Evolutionary conservation across 2,797 vertebrate genomes (phyloP), one percentile per base, ranked within the genome.

Genomic region (Diceros bicornis): DNA sequence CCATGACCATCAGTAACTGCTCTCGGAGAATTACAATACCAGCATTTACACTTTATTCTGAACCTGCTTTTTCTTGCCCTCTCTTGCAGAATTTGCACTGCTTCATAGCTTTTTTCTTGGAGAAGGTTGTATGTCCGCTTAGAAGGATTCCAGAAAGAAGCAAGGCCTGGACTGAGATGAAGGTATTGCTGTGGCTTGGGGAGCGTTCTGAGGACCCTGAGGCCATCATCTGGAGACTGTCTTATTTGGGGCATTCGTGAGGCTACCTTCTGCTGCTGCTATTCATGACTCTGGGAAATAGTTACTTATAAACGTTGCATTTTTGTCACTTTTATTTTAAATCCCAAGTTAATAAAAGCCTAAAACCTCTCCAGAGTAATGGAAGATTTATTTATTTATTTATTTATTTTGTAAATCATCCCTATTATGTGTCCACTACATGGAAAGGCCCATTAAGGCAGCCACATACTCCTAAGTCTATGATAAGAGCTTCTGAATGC

Each of bases 351-450:
- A 92, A 96, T 90, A 85, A 27, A 89, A 90, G 52, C 50, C 55
- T 96, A 61, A 95, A 97, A 91, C 87, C 44, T 90, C 59, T 79
- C 34, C 69, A 50, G 37, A 69, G 61, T 68, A 96, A 94, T 64
- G 55, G 92, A 69, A 79, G 57, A 34, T 41, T 69, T 77, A 82
- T 61, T 41, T 57, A 21, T n/a, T 41, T 57, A 21, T n/a, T n/a
- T n/a, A n/a, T 77, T 55, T 34, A 55, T 55, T 23, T 52, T 37
- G 37, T 37, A 29, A 75, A 85, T 59, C 44, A 52, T 85, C 23
- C 4, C 55, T 27, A 62, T 93, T 86, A 86, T 82, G 13, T 50
- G 86, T 91, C 68, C n/a, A 47, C 34, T 47, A n/a, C 77, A 93
- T 91, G 52, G 82, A 83, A 96, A 92, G 78, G 69, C 83, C 72